Evolutionary conservation across 1,140 invertebrate genomes (phyloP).

Genomic region (Odontomachus brunneus): DNA sequence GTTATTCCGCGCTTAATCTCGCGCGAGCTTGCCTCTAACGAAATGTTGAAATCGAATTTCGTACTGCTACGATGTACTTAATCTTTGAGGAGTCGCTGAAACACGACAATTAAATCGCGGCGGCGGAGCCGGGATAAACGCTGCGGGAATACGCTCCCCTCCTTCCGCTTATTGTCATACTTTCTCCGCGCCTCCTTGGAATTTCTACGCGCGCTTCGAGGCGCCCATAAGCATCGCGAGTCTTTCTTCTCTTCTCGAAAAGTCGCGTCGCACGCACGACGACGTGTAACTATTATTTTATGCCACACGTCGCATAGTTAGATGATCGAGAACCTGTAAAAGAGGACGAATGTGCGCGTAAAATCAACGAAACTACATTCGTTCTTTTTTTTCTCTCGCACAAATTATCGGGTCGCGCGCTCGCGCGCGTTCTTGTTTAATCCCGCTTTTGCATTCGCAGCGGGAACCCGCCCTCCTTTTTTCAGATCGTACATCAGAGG

Average conservation of each 20-base stretch:
- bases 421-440: constrained; percentile 40
- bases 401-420: constrained; percentile 54
- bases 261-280: background rate
- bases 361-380: constrained; percentile 1
- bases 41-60: background rate
- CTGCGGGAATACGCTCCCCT: no score
- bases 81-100: no score
- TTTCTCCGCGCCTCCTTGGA: background rate
- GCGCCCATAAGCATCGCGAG: background rate
- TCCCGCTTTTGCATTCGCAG: constrained; percentile 48
- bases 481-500: constrained; percentile 53
- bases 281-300: constrained; percentile 27
- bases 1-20: background rate
- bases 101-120: no score
- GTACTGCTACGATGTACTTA: no score
- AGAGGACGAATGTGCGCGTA: background rate
- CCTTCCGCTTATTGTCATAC: no score
- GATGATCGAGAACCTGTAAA: background rate
- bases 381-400: constrained; percentile 16
- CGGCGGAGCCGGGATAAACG: no score
- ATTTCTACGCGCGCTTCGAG: background rate
- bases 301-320: background rate
- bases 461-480: constrained; percentile 17
- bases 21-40: background rate
- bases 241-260: no score